Conservation (phyloP, 2,797 vertebrate species). For the Pangasius macronema region DNA sequence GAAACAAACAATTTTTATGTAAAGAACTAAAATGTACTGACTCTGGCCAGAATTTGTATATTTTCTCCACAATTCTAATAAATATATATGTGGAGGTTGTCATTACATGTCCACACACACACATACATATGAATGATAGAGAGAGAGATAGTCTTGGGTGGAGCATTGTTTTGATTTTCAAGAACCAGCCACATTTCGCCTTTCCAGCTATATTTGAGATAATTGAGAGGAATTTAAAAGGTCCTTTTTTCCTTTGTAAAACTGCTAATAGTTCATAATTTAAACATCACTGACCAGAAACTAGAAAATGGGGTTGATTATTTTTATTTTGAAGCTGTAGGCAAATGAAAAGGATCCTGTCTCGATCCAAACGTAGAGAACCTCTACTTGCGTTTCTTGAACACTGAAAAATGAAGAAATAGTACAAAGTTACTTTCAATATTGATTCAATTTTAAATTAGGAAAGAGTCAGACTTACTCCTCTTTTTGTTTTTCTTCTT, state of each 20-base stretch:
- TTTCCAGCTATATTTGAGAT: background rate
- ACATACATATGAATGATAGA: no score
- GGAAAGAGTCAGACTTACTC: conserved; percentile 58
- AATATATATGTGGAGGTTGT: background rate
- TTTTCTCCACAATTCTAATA: background rate
- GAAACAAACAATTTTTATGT: background rate
- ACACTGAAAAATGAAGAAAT: conserved; percentile 63
- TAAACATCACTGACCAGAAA: background rate
- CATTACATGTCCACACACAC: background rate
- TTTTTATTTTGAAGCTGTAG: background rate
- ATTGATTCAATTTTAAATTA: no score
- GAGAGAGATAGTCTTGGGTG: background rate
- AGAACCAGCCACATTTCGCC: background rate
- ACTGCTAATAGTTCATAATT: background rate
- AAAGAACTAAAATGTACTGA: background rate
- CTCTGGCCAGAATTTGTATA: background rate
- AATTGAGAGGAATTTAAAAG: background rate
- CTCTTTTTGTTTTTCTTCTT: conserved; percentile 78
- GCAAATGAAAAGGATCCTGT: background rate
- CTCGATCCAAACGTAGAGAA: background rate
- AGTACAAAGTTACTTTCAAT: background rate
- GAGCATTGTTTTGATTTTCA: background rate
- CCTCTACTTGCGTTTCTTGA: conserved; percentile 71
- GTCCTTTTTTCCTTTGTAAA: background rate
- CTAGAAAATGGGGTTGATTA: background rate